Percentiles rank a stretch among this genome's conserved stretches.
These are phyloP conservation scores for Hemiscyllium ocellatum DNA, from an alignment of 2,113 vertebrate species.

Conservation along the genomic window DNA sequence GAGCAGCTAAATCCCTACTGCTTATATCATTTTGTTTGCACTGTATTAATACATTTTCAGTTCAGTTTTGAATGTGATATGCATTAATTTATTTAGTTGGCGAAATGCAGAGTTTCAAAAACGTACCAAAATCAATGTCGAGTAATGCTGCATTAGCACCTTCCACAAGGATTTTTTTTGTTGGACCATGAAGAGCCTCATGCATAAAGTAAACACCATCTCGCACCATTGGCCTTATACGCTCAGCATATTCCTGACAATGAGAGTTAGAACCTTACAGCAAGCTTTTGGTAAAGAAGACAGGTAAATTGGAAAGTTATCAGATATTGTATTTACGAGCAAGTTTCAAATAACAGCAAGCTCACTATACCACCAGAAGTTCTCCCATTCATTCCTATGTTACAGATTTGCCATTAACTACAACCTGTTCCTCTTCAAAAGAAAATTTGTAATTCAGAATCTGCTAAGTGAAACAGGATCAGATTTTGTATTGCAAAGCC, in stretches of 20 bases:
- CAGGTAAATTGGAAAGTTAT: neutral
- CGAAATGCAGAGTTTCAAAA: neutral
- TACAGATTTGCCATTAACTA: neutral
- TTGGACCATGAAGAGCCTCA: slow-evolving; percentile 80
- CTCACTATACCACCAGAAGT: neutral
- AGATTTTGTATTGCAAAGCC: neutral
- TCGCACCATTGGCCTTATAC: slow-evolving; percentile 88
- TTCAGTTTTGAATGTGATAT: neutral
- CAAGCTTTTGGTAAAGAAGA: neutral
- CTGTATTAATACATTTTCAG: neutral
- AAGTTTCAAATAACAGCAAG: neutral
- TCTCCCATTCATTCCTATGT: slow-evolving; percentile 2
- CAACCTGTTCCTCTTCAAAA: neutral
- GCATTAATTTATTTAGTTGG: neutral
- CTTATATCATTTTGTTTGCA: neutral
- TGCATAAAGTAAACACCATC: slow-evolving; percentile 96
- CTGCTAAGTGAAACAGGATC: neutral
- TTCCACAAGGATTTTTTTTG: slow-evolving; percentile 91
- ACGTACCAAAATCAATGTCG: slow-evolving; percentile 91
- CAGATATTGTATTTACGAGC: neutral
- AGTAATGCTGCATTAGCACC: slow-evolving; percentile 95
- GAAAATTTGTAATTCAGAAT: neutral
- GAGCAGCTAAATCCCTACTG: neutral
- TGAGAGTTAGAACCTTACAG: neutral
- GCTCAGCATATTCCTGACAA: slow-evolving; percentile 77